These are phyloP conservation scores for Todiramphus saurophagus DNA, from an alignment of 2,113 vertebrate species.

Conservation along the genomic window DNA sequence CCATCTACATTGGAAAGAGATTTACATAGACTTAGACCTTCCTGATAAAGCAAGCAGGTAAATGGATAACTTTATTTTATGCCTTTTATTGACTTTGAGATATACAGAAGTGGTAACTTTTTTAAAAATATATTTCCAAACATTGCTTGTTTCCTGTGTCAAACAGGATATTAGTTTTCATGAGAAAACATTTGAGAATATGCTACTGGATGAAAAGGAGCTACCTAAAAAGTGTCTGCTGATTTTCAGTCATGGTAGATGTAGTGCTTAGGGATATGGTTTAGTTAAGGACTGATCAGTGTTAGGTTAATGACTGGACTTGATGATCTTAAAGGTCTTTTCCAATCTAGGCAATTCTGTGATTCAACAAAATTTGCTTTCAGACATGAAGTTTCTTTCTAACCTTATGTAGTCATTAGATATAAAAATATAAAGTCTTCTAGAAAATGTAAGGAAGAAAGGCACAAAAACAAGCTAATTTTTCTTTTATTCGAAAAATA, in stretches of 20 bases:
- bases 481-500: neutral
- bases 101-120: neutral
- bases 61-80: neutral
- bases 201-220: neutral
- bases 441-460: neutral
- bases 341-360: no score
- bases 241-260: neutral
- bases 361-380: neutral
- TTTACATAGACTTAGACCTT: neutral
- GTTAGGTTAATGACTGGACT: no score
- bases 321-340: no score
- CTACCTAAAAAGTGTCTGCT: neutral
- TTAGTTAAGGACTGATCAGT: no score
- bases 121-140: neutral
- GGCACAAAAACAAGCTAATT: neutral
- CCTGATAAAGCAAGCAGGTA: neutral
- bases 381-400: neutral
- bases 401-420: neutral
- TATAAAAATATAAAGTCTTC: neutral
- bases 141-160: neutral
- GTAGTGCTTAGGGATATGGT: no score
- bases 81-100: neutral
- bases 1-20: neutral
- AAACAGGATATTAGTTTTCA: neutral
- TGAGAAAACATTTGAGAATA: neutral